phyloP scores from a whole-genome alignment of 1,140 invertebrate genomes.

The Cherax quadricarinatus region DNA sequence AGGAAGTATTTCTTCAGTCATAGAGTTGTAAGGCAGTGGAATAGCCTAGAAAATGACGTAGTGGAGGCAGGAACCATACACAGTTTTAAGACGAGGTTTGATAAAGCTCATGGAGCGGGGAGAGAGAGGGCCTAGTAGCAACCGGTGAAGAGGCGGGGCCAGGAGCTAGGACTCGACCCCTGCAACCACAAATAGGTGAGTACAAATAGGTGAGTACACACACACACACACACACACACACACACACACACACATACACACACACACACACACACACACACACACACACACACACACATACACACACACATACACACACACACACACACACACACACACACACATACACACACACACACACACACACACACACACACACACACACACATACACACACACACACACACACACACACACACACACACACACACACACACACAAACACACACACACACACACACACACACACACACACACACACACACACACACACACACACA shows the following conservation, averaged over 20 bases:
- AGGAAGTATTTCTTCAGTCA: too few species aligned
- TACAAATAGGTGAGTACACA: too few species aligned
- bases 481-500: not conserved
- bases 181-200: too few species aligned
- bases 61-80: too few species aligned
- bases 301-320: not conserved
- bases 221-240: not conserved
- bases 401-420: not conserved
- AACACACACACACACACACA: not conserved
- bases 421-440: not conserved
- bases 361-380: not conserved
- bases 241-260: not conserved
- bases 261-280: not conserved
- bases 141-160: too few species aligned
- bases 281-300: not conserved
- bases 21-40: too few species aligned
- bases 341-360: not conserved
- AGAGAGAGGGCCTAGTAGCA: too few species aligned
- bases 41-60: too few species aligned
- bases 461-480: not conserved
- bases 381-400: not conserved
- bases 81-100: too few species aligned
- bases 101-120: too few species aligned
- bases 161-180: too few species aligned
- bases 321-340: not conserved